A percentile compares a stretch with the other conserved stretches of the same genome.
These are phyloP conservation scores for Vidua macroura DNA, from an alignment of 2,113 vertebrate species.

Conservation along the genomic window DNA sequence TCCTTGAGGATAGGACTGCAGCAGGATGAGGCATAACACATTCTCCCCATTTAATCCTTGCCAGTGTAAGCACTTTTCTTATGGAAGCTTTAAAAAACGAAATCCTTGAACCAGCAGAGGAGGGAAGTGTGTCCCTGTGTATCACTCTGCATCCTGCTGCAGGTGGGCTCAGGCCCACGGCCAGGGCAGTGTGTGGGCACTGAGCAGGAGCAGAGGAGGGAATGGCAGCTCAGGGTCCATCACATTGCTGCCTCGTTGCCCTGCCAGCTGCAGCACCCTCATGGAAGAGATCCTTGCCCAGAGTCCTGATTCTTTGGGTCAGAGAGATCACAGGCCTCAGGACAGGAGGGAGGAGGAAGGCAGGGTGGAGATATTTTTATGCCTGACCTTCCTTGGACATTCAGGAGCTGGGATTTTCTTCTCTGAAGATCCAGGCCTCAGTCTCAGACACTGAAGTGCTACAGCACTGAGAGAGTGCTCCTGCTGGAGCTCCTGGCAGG, in stretches of 20 bases:
- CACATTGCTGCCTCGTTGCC: not conserved
- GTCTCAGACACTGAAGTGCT: not conserved
- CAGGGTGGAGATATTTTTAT: not conserved
- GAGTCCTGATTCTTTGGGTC: not conserved
- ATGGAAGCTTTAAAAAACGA: not conserved
- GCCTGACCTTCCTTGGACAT: not conserved
- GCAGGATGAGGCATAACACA: not conserved
- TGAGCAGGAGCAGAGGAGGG: not conserved
- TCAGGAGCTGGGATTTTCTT: not conserved
- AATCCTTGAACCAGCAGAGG: not conserved
- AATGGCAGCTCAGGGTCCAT: not conserved
- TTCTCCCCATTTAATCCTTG: not conserved
- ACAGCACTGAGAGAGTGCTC: not conserved
- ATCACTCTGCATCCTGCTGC: not conserved
- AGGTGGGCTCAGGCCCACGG: rapidly evolving
- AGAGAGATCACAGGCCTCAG: not conserved
- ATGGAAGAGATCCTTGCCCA: not conserved
- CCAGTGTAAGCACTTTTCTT: not conserved
- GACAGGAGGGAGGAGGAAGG: not conserved
- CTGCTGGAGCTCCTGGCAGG: not conserved
- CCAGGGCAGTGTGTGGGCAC: rapidly evolving
- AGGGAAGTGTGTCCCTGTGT: not conserved
- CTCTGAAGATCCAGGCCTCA: not conserved
- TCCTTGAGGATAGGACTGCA: not conserved
- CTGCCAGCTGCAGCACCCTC: not conserved